Evolutionary conservation across 1,140 invertebrate genomes (phyloP).

Genomic region (Drosophila truncata): DNA sequence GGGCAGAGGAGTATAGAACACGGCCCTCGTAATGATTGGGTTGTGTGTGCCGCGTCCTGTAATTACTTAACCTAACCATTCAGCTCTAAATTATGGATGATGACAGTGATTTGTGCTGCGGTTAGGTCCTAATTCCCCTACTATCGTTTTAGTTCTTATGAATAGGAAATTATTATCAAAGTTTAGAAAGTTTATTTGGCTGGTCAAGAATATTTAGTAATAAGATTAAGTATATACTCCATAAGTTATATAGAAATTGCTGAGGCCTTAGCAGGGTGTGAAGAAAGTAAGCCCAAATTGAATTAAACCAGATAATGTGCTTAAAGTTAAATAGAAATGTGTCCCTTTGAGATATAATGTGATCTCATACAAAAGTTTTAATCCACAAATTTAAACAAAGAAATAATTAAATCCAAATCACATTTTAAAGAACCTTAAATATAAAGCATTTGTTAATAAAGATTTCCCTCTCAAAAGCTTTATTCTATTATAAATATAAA

Average conservation of each 20-base stretch:
- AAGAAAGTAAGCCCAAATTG: not conserved
- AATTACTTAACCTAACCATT: conserved; percentile 42
- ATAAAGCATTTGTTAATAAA: not conserved
- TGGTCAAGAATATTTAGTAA: not conserved
- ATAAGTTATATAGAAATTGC: not conserved
- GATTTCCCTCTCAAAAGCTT: not conserved
- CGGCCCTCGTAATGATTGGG: conserved; percentile 17
- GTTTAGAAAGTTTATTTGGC: not conserved
- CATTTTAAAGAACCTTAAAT: not conserved
- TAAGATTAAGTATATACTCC: not conserved
- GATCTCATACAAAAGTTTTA: not conserved
- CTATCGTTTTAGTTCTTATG: not conserved
- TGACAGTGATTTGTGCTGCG: conserved; percentile 14
- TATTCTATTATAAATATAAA: not conserved
- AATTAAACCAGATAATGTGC: not conserved
- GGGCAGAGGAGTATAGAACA: conserved; percentile 10
- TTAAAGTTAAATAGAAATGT: not conserved
- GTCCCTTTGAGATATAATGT: not conserved
- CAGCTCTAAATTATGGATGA: conserved; percentile 33
- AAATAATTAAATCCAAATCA: not conserved
- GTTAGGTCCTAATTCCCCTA: not conserved
- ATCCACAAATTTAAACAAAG: not conserved
- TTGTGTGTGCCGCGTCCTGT: conserved; percentile 13
- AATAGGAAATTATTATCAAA: not conserved
- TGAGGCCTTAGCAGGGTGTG: too few relatives aligned